A percentile compares a stretch with the other conserved stretches of the same genome.
phyloP scores from a whole-genome alignment of 2,113 vertebrate genomes.

The human (Homo sapiens) region GRCh38 chr15:98053501-98054000 shows the following conservation, averaged over 20 bases:
- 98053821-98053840: not conserved
- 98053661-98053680: not conserved
- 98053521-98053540: not conserved
- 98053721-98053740: not conserved
- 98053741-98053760: not conserved
- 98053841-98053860: not conserved
- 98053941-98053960: not conserved
- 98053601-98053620: not conserved
- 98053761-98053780: not conserved
- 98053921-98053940: not conserved
- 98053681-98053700: not conserved
- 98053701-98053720: not conserved
- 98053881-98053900: not conserved
- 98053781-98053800: not conserved
- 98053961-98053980: not conserved
- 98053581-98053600: not conserved
- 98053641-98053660: not conserved
- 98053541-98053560: not conserved
- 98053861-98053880: not conserved
- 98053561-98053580: not conserved
- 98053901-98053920: not conserved
- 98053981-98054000: not conserved
- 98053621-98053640: not conserved
- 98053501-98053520: not conserved
- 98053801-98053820: not conserved